Evolutionary conservation across 2,113 vertebrate species (phyloP), one percentile per base, ranked within the genome.

Genomic region (Meles meles): DNA sequence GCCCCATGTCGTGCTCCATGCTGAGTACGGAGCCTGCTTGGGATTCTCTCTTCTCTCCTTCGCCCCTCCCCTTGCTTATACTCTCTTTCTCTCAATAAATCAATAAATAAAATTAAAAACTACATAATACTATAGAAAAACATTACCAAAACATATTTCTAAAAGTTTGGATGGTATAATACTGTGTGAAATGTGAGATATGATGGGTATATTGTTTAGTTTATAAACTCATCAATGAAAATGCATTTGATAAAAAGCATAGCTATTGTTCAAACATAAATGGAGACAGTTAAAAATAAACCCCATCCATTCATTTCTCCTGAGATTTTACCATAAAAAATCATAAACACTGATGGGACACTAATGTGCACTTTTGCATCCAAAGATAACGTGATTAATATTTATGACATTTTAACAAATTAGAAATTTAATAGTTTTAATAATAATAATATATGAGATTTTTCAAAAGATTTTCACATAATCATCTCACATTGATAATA

Each of bases 281-380:
- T 37, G 20, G 37, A 94, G 21, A 94, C 95, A 88, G 37, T 94
- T 90, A 82, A 90, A 93, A 91, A 80, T 34, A 77, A 91, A 15
- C 6, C 37, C 39, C 27, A 76, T 11, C 37, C 7, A 65, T 71
- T 49, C 18, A 17, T 87, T 77, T 89, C 10, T 82, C 79, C 79
- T 81, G 63, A 93, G 5, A 84, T 61, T 65, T 83, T 82, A 57
- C 79, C 49, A 7, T 44, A 65, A 61, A 91, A 92, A 67, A 47
- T 59, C n/a, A 93, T 29, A 82, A 93, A 88, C 31, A 88, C 39
- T 95, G 20, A 84, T 65, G 31, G 17, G 49, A 21, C 21, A 49
- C 31, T 79, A 71, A 39, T 85, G n/a, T 85, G 21, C 6, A 76
- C 7, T 74, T 90, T 18, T 69, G 1, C 14, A 87, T 6, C 44